These are phyloP conservation scores for Pristionchus mayeri DNA, from an alignment of 2,888 invertebrate genomes.

Conservation along the genomic window DNA sequence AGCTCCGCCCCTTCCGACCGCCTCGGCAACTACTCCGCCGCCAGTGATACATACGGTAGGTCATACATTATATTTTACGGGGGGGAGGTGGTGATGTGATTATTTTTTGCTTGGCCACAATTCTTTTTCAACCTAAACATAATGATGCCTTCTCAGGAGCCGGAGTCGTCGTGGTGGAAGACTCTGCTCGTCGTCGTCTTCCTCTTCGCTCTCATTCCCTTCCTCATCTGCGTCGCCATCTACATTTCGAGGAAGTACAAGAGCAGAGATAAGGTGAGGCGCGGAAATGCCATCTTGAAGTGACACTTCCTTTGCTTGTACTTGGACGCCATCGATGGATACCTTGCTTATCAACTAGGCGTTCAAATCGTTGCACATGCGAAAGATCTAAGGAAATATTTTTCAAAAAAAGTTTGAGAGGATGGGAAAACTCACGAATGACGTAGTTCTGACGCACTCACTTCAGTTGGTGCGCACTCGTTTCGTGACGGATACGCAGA, in stretches of 20 bases:
- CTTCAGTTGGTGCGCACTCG: conserved; percentile 46
- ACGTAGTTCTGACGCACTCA: too few species aligned
- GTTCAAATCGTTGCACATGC: too few species aligned
- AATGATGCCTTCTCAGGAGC: not conserved
- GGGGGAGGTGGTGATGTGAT: too few species aligned
- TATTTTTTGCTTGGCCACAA: too few species aligned
- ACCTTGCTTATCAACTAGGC: too few species aligned
- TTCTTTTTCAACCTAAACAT: not conserved
- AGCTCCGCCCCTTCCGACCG: conserved; percentile 20
- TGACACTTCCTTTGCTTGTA: too few species aligned
- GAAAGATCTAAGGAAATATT: too few species aligned
- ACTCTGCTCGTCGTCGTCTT: conserved; percentile 14
- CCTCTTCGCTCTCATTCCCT: not conserved
- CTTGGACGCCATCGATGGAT: too few species aligned
- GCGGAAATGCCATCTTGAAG: too few species aligned
- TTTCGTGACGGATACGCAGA: conserved; percentile 34
- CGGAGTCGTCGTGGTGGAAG: not conserved
- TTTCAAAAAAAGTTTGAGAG: too few species aligned
- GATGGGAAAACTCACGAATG: too few species aligned
- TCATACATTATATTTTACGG: too few species aligned
- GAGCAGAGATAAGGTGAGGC: conserved; percentile 26
- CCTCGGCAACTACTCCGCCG: not conserved
- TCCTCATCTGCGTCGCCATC: not conserved
- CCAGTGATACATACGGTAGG: not conserved
- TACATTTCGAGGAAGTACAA: not conserved